Evolutionary conservation across 2,888 invertebrate genomes (phyloP), one percentile per base, ranked within the genome.

Genomic region (Germaria angustata): DNA sequence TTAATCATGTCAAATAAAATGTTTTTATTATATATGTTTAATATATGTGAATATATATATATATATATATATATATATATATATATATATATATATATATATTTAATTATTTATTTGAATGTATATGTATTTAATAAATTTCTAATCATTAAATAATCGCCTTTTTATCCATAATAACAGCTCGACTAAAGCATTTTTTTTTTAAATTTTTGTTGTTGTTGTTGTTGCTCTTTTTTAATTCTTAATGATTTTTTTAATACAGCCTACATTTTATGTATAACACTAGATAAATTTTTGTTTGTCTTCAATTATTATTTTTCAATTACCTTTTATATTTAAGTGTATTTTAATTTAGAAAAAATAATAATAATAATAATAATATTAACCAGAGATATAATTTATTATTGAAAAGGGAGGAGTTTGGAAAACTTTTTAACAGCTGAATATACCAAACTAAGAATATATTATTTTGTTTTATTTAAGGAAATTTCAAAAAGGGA

Each of bases 91-190:
- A 63, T 75, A n/a, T n/a, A n/a, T n/a, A n/a, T n/a, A n/a, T n/a
- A n/a, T n/a, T n/a, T n/a, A n/a, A n/a, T n/a, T n/a, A n/a, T 78
- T 59, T 78, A 51, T 65, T 80, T 72, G 51, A 69, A 79, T 82
- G 82, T 79, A 82, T 82, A 66, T 79, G 69, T 69, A 63, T 75
- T 82, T 68, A 79, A 79, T 82, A 76, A 51, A 76, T 82, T 82
- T 82, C 75, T 82, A 82, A 75, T 82, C 73, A 82, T 77, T 59
- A 66, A 75, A 71, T 69, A 55, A 71, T 66, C 71, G 75, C 66
- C 53, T 66, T 57, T 71, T 75, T 65, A 57, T 79, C 61, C 76
- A 69, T 76, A 82, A 79, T 79, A 82, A 82, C 79, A 82, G 79
- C 65, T 81, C 61, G 55, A 65, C 69, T 79, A 79, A 78, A 79